Conservation (phyloP, 64 coral and sea anemone genomes). For the Trachythela sp. region DNA sequence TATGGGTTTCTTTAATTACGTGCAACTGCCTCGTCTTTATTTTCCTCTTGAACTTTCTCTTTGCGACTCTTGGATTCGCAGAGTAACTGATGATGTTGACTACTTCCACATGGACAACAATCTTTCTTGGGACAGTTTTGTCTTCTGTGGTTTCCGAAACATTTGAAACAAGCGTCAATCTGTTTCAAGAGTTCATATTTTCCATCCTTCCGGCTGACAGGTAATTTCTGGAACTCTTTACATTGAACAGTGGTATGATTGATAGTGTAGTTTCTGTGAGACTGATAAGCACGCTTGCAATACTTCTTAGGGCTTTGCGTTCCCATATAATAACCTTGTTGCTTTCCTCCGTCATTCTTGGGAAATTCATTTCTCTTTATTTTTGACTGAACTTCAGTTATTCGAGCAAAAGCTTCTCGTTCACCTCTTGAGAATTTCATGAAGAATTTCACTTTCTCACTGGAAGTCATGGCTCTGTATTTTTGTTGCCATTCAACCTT, state of each 20-base stretch:
- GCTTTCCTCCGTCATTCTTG: background rate
- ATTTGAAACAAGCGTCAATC: background rate
- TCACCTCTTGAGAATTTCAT: conserved; percentile 63
- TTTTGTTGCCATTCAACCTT: conserved; percentile 56
- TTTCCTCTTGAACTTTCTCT: background rate
- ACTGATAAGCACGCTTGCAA: background rate
- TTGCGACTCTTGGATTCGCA: background rate
- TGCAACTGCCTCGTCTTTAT: too few species aligned
- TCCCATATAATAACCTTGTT: background rate
- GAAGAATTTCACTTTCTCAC: too few species aligned
- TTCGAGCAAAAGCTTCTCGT: conserved; percentile 59
- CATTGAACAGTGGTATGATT: background rate
- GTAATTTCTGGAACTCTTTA: background rate
- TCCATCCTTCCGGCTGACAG: background rate
- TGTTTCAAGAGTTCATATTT: background rate
- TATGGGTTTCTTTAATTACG: background rate
- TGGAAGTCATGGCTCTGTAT: conserved; percentile 36
- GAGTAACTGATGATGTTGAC: background rate
- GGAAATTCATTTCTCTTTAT: background rate
- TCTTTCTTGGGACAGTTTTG: background rate
- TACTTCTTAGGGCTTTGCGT: background rate
- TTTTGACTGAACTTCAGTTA: conserved; percentile 46
- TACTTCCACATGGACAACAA: background rate
- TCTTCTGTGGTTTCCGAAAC: conserved; percentile 6
- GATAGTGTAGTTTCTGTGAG: background rate